Evolutionary conservation across 2,113 vertebrate species (phyloP).

Genomic region (Cinclus mexicanus): DNA sequence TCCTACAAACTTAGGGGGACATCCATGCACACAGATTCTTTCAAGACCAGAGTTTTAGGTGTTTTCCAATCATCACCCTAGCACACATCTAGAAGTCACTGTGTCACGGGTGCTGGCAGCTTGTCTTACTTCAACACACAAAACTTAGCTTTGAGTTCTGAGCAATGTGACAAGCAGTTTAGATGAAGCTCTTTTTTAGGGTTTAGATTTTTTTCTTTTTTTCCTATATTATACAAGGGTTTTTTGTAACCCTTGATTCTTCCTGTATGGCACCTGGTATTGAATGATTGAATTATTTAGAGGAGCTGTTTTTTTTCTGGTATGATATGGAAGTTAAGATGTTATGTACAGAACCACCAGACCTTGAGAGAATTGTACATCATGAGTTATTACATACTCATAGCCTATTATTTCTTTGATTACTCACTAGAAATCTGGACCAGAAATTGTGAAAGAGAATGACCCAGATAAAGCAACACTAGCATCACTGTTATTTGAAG

Average conservation of each 20-base stretch:
- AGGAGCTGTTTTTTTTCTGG: neutral
- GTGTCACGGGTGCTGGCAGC: neutral
- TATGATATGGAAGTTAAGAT: neutral
- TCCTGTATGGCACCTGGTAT: neutral
- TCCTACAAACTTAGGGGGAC: neutral
- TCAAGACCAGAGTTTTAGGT: neutral
- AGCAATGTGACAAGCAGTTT: neutral
- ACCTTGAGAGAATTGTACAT: neutral
- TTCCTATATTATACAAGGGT: neutral
- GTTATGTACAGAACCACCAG: neutral
- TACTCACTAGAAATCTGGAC: neutral
- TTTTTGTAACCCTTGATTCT: neutral
- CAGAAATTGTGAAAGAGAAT: neutral
- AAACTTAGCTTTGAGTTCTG: neutral
- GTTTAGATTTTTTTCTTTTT: neutral
- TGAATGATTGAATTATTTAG: neutral
- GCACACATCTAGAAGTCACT: neutral
- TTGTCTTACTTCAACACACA: rapidly evolving
- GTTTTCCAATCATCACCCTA: neutral
- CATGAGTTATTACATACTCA: neutral
- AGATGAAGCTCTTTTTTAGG: neutral
- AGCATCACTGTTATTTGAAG: neutral
- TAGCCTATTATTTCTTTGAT: neutral
- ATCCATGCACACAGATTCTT: neutral
- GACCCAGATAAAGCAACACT: neutral